phyloP scores from a whole-genome alignment of 2,797 vertebrate genomes.

The Siniperca obscura region DNA sequence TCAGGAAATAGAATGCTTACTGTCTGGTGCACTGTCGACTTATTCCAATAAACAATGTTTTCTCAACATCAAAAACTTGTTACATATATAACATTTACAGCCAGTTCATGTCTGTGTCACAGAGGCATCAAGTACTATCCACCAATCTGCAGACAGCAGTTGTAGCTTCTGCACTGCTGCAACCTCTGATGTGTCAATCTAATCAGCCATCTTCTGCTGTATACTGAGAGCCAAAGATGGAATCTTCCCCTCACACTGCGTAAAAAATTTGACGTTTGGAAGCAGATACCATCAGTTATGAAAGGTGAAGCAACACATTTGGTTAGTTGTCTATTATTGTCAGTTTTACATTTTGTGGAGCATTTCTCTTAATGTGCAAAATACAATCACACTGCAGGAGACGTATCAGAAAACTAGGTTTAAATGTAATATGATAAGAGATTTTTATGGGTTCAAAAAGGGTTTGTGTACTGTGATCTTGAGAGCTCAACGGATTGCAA shows the following conservation, averaged over 20 bases:
- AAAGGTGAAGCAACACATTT: background rate
- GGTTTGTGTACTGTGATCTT: background rate
- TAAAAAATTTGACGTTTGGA: too few relatives aligned
- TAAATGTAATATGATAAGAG: background rate
- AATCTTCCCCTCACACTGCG: background rate
- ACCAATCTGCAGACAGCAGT: background rate
- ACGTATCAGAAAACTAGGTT: background rate
- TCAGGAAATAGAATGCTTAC: background rate
- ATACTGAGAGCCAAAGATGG: background rate
- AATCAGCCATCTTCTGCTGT: background rate
- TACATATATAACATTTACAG: background rate
- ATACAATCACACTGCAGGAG: background rate
- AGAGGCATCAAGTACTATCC: background rate
- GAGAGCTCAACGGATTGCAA: too few relatives aligned
- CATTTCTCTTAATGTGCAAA: background rate
- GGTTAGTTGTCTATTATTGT: background rate
- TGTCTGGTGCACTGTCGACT: background rate
- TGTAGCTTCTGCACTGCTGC: background rate
- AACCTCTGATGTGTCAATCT: background rate
- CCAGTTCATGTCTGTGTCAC: background rate
- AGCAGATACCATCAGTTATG: background rate
- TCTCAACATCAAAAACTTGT: background rate
- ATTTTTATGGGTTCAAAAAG: too few relatives aligned
- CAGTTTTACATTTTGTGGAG: background rate
- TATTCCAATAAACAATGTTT: background rate